Base-by-base conservation (phyloP, 2,797 vertebrate genomes). In the Siniperca scherzeri region DNA sequence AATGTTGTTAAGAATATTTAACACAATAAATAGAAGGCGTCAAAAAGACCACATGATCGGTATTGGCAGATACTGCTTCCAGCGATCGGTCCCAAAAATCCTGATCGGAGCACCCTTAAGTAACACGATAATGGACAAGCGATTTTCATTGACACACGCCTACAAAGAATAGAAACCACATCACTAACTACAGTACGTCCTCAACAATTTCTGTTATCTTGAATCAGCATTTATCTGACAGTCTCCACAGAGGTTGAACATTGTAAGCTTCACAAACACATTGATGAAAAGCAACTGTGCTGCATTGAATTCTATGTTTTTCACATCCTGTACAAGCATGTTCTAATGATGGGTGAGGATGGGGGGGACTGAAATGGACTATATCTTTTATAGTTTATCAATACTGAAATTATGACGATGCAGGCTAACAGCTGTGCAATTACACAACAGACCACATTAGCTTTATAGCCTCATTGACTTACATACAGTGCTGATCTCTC, bases 381-480 rank as follows among this genome's bases (percentile, higher is more conserved):
- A 16, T 22, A 17, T 50, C 42, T 30, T 68, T 68, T 30, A 62
- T 46, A 48, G 46, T 69, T 73, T 50, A 78, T 78, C 68, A 66
- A 81, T 69, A 50, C 25, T 74, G 44, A 70, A 74, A 83, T 62
- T 0, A 71, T 69, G 71, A 77, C 38, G 36, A 79, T 25, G 44
- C 21, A 22, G 50, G 53, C 75, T 30, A 77, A 72, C 77, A 83
- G 72, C 50, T 59, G 60, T 67, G 59, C 55, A 81, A 78, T 81
- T 78, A 75, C 71, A 83, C 30, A 72, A 73, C 70, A 61, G 46
- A 80, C 22, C 46, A 0, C 46, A 53, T 73, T 27, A 80, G 65
- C 7, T 59, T 73, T 83, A 74, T 68, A 83, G 78, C 44, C 52
- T 77, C 69, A 69, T 17, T 77, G 74, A 71, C 65, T 77, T 67